Evolutionary conservation across 2,797 vertebrate genomes (phyloP).

Genomic region (Coregonus suidteri): DNA sequence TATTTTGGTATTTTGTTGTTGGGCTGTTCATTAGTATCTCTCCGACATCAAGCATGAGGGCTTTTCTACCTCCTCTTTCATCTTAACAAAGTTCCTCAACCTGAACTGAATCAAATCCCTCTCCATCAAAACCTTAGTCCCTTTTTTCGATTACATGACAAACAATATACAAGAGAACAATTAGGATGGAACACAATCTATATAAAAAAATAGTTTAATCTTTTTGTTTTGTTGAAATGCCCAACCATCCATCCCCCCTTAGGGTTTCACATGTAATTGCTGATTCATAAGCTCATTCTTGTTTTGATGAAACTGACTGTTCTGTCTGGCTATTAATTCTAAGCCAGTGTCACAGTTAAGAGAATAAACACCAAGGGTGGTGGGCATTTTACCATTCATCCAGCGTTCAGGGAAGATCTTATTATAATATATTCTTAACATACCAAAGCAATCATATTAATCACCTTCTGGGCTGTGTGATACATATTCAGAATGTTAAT

Average conservation of each 20-base stretch:
- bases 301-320: conserved; percentile 19
- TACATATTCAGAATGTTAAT: conserved; percentile 50
- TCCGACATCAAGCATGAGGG: neutral
- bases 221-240: conserved; percentile 25
- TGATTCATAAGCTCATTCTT: conserved; percentile 17
- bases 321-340: neutral
- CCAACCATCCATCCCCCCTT: conserved; percentile 14
- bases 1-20: conserved; percentile 11
- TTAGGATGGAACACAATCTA: too few species aligned
- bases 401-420: conserved; percentile 28
- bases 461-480: conserved; percentile 24
- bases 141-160: conserved; percentile 27
- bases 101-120: conserved; percentile 4
- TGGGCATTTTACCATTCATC: neutral
- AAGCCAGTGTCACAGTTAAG: neutral
- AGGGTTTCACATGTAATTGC: conserved; percentile 39
- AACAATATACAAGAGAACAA: too few species aligned
- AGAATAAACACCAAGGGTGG: conserved; percentile 27
- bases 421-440: conserved; percentile 46
- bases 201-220: too few species aligned
- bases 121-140: conserved; percentile 18
- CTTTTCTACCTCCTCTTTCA: neutral
- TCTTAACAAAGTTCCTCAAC: conserved; percentile 6
- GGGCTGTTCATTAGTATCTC: conserved; percentile 28
- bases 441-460: conserved; percentile 43